Evolutionary conservation across 2,888 invertebrate species (phyloP), one percentile per base, ranked within the genome.

Genomic region (Drosophila affinis): DNA sequence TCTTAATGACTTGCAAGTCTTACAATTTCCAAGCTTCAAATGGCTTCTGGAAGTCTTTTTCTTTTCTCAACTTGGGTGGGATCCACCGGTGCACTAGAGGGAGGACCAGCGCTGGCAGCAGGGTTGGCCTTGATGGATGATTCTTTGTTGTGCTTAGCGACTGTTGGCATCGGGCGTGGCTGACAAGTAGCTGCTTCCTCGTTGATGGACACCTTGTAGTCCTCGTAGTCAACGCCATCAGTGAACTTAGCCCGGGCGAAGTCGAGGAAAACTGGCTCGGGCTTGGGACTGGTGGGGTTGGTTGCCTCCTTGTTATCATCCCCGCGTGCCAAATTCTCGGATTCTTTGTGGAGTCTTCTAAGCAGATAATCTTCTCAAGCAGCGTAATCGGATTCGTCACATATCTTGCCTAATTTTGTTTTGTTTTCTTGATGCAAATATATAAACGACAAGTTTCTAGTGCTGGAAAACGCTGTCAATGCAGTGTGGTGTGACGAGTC

Each of bases 351-450:
- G 0, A 97, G 96, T 87, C 95, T 94, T 59, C 97, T 95, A 12
- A 98, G 92, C 27, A 95, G 94, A 14, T 94, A 93, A 87, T 97
- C 97, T 90, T 97, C 97, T 97, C 97, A 97, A 39, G 94, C 92
- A 76, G 61, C 9, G 39, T 34, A 44, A 10, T 65, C 58, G 5
- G 18, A 54, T 7, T 82, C 81, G 9, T 63, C 63, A 9, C 69
- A 61, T 76, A 77, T 72, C 10, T 54, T 59, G 7, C 9, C 2
- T 0, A 3, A 6, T 3, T 29, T 51, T n/a, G 10, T 10, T 24
- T 14, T n/a, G n/a, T 14, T 63, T 44, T 39, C 7, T 17, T 12
- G 34, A 14, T 18, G 1, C 4, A 21, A 44, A 47, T 12, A 29
- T 5, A 0, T 24, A 24, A 34, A 21, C 14, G 9, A 47, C 1